Evolutionary conservation across 1,140 invertebrate genomes (phyloP), one percentile per base, ranked within the genome.

Genomic region (Mercenaria mercenaria): DNA sequence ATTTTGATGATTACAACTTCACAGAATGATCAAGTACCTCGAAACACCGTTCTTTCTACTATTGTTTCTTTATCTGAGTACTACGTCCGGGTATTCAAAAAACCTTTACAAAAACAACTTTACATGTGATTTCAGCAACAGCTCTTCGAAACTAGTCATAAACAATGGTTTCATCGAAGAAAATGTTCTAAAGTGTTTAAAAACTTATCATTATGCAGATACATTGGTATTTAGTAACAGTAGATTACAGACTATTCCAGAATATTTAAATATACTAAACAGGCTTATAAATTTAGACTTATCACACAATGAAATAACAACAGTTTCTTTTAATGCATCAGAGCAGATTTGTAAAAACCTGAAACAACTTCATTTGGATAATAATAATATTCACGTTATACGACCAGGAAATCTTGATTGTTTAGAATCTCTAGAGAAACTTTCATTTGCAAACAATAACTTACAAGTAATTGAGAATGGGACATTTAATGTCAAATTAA

Each of bases 381-480:
- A 23, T 41, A 82, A 82, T 29, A 29, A 43, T 15, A 82, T 82
- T 67, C 0, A 37, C 15, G 34, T n/a, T 18, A 23, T 82, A 43
- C 32, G 26, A 18, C 15, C 8, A 18, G 56, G 56, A 26, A 6
- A 41, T 82, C 41, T 82, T 23, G 80, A 82, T 67, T 82, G 80
- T 29, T 67, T 82, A 32, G 10, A 26, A 29, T 41, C 23, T 4
- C 10, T 82, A 3, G 0, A 61, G 23, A 8, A 13, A 6, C 18
- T 82, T 8, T 43, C 1, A 1, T 4, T 82, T 18, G 26, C 15
- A 18, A 64, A 82, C 23, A 82, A 82, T 29, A 26, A 11, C 4
- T 20, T 82, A 13, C 15, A 32, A 37, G 8, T 34, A 29, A 67
- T 82, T 23, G 34, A 82, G 29, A 82, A 82, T 67, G 59, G 80